Evolutionary conservation across 2,113 vertebrate species (phyloP), one percentile per base, ranked within the genome.

Genomic region (Garra rufa): DNA sequence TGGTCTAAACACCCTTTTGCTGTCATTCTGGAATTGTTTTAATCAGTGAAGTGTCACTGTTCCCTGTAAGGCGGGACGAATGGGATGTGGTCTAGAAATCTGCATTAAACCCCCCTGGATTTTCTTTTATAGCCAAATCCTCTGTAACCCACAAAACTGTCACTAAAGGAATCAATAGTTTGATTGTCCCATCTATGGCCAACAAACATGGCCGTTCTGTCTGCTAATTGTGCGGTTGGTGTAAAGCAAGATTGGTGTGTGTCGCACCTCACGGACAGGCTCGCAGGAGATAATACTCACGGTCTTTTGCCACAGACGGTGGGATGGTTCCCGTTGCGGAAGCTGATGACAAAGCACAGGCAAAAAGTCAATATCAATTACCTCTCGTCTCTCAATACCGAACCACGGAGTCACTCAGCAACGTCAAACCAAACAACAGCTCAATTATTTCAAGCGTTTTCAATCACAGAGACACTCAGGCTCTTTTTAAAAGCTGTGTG

Each of bases 351-450:
- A 85, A 85, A 85, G 71, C 83, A 63, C 71, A 19, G 28, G 76
- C 34, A 4, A 63, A 85, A 85, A 76, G 83, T 87, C 83, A 77
- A 87, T 82, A 84, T 85, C 77, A 82, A 87, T 84, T 84, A 87
- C 70, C 70, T 52, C 41, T 71, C 14, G 44, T 67, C 86, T 82
- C 73, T 82, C 50, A 52, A 73, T 50, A 81, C 59, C n/a, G 14
- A 87, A 82, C 82, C 50, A 43, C 70, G 52, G 86, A 87, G 77
- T 84, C 78, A 85, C 76, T 87, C 83, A 8, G 71, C 77, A 50
- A 34, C 41, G 65, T 77, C 78, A 61, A 65, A 70, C 83, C 55
- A 77, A 84, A 87, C 59, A 84, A 87, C 71, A 84, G 65, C 83
- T 82, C 61, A 70, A 84, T 82, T 75, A 74, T 84, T 84, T 76